Percentiles rank a stretch among this genome's conserved stretches.
phyloP scores from a whole-genome alignment of 2,797 vertebrate species.

The Molossus alvarezi region DNA sequence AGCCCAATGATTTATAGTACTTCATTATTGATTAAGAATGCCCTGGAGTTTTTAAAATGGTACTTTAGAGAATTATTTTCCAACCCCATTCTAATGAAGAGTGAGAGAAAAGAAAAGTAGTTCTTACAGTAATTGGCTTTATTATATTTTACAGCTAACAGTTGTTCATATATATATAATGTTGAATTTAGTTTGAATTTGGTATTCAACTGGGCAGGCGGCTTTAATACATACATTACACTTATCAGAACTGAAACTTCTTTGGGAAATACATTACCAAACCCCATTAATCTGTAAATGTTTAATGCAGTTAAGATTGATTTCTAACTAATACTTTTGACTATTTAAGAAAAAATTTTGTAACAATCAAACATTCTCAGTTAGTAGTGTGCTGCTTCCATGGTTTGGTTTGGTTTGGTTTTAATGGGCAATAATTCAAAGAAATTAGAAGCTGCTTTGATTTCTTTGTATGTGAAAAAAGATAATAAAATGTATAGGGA shows the following conservation, averaged over 20 bases:
- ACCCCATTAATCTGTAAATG: slow-evolving; percentile 67
- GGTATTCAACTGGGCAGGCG: slow-evolving; percentile 45
- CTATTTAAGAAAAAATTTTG: slow-evolving; percentile 62
- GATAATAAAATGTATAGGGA: slow-evolving; percentile 39
- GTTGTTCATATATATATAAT: slow-evolving; percentile 55
- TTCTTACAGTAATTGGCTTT: slow-evolving; percentile 59
- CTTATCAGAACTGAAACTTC: slow-evolving; percentile 66
- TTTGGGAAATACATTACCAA: slow-evolving; percentile 64
- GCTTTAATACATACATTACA: slow-evolving; percentile 58
- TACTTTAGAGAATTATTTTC: slow-evolving; percentile 65
- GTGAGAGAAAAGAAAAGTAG: slow-evolving; percentile 56
- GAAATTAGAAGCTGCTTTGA: slow-evolving; percentile 60
- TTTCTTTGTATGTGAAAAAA: slow-evolving; percentile 66
- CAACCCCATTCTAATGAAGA: slow-evolving; percentile 64
- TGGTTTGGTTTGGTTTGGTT: not conserved
- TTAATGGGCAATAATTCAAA: slow-evolving; percentile 52
- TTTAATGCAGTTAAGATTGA: slow-evolving; percentile 51
- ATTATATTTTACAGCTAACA: slow-evolving; percentile 61
- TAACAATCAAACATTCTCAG: slow-evolving; percentile 4
- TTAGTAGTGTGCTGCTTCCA: slow-evolving; percentile 7
- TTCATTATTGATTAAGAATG: slow-evolving; percentile 65
- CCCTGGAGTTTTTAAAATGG: slow-evolving; percentile 49
- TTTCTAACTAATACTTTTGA: slow-evolving; percentile 67
- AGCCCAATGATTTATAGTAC: slow-evolving; percentile 47
- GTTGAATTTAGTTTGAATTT: slow-evolving; percentile 69